A percentile compares a stretch with the other conserved stretches of the same genome.
phyloP scores from a whole-genome alignment of 1,140 invertebrate genomes.

The Diachasmimorpha longicaudata region DNA sequence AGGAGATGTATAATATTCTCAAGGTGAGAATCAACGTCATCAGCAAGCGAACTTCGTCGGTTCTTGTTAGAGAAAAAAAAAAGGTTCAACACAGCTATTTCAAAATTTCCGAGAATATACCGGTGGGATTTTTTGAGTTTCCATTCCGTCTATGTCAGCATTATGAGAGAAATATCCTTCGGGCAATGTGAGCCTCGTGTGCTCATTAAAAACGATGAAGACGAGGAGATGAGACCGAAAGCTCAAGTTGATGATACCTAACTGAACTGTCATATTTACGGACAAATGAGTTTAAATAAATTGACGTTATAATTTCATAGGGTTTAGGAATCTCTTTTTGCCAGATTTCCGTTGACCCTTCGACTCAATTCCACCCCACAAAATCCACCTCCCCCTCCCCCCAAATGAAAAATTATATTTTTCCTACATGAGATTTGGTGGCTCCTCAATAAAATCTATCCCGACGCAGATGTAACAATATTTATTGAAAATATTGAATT shows the following conservation, averaged over 20 bases:
- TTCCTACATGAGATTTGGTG: too few relatives aligned
- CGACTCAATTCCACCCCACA: neutral
- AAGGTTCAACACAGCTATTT: neutral
- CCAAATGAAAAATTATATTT: too few relatives aligned
- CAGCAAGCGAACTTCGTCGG: neutral
- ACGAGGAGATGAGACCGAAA: neutral
- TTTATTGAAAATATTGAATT: too few relatives aligned
- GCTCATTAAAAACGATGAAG: neutral
- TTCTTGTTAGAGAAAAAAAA: neutral
- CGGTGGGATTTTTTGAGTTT: neutral
- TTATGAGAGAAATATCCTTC: neutral
- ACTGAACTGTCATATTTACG: neutral
- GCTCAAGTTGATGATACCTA: neutral
- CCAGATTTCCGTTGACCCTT: too few relatives aligned
- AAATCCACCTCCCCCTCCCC: too few relatives aligned
- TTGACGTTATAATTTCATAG: too few relatives aligned
- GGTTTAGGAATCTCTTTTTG: too few relatives aligned
- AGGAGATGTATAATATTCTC: neutral
- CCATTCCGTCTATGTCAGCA: neutral
- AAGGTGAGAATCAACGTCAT: constrained; percentile 9
- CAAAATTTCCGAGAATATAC: neutral
- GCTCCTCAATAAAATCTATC: too few relatives aligned
- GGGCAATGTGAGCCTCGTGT: neutral
- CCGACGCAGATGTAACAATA: too few relatives aligned
- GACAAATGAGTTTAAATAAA: too few relatives aligned